Percentiles rank a stretch among this genome's conserved stretches.
Evolutionary conservation across 2,113 vertebrate species (phyloP).

Genomic region (Cololabis saira): DNA sequence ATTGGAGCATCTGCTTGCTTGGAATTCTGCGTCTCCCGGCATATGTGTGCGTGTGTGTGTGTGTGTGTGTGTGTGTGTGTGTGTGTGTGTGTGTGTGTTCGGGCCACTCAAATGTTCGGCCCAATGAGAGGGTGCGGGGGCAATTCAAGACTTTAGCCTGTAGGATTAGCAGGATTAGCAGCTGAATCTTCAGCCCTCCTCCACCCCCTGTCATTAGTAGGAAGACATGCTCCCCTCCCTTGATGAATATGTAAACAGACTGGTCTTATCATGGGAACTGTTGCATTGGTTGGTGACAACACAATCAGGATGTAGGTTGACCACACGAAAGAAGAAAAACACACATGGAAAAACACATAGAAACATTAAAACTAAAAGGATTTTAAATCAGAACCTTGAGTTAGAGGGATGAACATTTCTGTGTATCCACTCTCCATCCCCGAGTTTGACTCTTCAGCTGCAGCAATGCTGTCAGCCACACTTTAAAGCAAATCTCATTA

Average conservation of each 20-base stretch:
- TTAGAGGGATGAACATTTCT: too few species aligned
- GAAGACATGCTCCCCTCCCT: conserved; percentile 53
- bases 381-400: too few species aligned
- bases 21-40: conserved; percentile 39
- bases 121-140: conserved; percentile 66
- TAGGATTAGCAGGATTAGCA: conserved; percentile 82
- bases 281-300: background rate
- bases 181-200: conserved; percentile 63
- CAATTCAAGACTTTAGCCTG: conserved; percentile 74
- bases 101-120: conserved; percentile 25
- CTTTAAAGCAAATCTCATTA: too few species aligned
- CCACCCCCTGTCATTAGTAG: conserved; percentile 49
- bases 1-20: conserved; percentile 76
- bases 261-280: background rate
- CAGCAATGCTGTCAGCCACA: too few species aligned
- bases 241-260: conserved; percentile 6
- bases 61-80: background rate
- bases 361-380: too few species aligned
- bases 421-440: too few species aligned
- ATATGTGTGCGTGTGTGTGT: background rate
- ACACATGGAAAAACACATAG: too few species aligned
- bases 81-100: background rate
- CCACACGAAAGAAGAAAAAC: too few species aligned
- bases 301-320: background rate
- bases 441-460: too few species aligned